These are phyloP conservation scores for Bubo bubo DNA, from an alignment of 2,113 vertebrate species.

Conservation along the genomic window DNA sequence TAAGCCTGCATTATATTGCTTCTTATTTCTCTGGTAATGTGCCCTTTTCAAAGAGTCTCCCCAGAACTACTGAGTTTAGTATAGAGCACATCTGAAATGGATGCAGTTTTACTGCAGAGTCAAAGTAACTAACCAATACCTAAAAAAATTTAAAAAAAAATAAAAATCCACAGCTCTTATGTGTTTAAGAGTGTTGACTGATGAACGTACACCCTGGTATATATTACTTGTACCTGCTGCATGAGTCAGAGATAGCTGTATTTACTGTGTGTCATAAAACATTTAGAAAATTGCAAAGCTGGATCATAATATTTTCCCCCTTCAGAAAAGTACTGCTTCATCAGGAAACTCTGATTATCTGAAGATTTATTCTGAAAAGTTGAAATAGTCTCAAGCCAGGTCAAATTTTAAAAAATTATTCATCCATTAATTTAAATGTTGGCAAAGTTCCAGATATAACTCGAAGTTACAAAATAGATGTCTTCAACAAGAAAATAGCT, in stretches of 20 bases:
- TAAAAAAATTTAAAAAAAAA: neutral
- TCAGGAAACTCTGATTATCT: neutral
- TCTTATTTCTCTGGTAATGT: neutral
- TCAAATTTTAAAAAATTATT: neutral
- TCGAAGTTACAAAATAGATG: neutral
- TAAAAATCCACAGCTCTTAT: neutral
- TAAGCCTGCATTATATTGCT: neutral
- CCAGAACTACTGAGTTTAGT: neutral
- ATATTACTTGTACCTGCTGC: neutral
- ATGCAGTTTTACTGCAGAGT: neutral
- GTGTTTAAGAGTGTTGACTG: neutral
- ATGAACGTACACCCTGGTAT: neutral
- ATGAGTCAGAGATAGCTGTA: neutral
- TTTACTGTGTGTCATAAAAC: conserved; percentile 34
- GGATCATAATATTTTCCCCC: neutral
- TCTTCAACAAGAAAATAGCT: neutral
- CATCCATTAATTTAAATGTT: neutral
- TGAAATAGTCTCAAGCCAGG: neutral
- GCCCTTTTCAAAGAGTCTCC: neutral
- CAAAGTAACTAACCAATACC: neutral
- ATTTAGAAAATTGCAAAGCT: conserved; percentile 15
- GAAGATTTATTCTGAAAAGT: conserved; percentile 1
- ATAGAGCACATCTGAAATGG: neutral
- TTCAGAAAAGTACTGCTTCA: neutral
- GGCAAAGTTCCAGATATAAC: neutral